Evolutionary conservation across 2,113 vertebrate species (phyloP).

Genomic region (Callipepla squamata): DNA sequence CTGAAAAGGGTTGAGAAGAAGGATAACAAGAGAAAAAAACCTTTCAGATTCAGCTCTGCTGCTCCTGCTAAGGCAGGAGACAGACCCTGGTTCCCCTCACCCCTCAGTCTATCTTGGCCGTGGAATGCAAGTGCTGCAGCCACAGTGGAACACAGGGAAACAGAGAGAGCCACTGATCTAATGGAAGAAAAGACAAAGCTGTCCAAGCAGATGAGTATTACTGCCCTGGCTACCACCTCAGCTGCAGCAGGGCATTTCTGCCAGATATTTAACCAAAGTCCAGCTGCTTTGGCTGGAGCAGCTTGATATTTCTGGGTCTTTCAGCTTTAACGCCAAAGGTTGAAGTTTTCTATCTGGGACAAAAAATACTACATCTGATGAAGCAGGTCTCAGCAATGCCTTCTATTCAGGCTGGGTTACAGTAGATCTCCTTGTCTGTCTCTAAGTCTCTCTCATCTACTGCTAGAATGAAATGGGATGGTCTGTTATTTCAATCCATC

Average conservation of each 20-base stretch:
- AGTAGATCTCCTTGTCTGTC: not conserved
- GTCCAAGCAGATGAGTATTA: not conserved
- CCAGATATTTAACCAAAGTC: not conserved
- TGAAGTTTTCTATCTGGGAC: not conserved
- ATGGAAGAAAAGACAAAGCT: slow-evolving; percentile 45
- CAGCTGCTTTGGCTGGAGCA: not conserved
- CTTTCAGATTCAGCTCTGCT: not conserved
- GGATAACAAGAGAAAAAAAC: not conserved
- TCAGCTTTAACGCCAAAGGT: not conserved
- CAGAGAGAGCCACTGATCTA: slow-evolving; percentile 15
- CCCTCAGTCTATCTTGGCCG: not conserved
- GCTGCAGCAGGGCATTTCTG: not conserved
- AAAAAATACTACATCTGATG: not conserved
- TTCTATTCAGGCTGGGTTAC: not conserved
- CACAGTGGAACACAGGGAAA: not conserved
- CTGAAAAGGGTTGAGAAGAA: not conserved
- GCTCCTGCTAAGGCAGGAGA: not conserved
- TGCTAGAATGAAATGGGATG: not conserved
- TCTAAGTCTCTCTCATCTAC: not conserved
- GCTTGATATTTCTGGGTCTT: not conserved
- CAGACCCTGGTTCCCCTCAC: not conserved
- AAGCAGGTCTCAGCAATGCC: not conserved
- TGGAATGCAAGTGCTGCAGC: not conserved
- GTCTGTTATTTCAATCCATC: slow-evolving; percentile 43
- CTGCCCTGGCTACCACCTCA: slow-evolving; percentile 18